Base-by-base conservation (phyloP, 2,113 vertebrate species). In the Scytalopus superciliaris region DNA sequence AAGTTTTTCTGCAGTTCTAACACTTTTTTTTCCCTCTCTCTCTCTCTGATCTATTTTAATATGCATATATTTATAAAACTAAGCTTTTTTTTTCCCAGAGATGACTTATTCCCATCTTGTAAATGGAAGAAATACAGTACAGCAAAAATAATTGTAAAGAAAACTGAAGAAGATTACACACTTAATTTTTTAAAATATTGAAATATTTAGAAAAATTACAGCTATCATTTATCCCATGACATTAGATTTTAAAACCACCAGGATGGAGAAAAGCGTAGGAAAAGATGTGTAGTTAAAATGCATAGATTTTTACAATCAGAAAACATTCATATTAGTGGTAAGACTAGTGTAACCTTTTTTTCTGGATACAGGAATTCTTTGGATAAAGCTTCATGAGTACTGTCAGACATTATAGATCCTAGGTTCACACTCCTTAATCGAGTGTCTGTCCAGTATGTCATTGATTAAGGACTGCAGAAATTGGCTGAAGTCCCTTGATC, bases 391-490 rank as follows among this genome's bases (percentile, higher is more conserved):
- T 78, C 59, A 19, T 19, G 30, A 40, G 16, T 52, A 66, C 30
- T 83, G 59, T 89, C 30, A 40, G 27, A 72, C 11, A 16, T 74
- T 74, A 93, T 39, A 75, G 93, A 92, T 89, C 76, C 22, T 35
- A 77, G 74, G 24, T 88, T 95, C 66, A 90, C 74, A 47, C 56
- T 87, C 74, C 45, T 90, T 91, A 95, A 91, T 91, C 78, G 93
- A 83, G 39, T 57, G 56, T 27, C 56, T 73, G 28, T 91, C 73
- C 59, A 74, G 52, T 33, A 88, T 77, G 35, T 70, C 60, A 92
- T 33, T 94, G 85, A 95, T 90, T 92, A 86, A 78, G 40, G 52
- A 56, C 78, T 75, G 23, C 25, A 89, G 88, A 93, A 81, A 89
- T 64, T 95, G 74, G 62, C 37, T 92, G 28, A 42, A 47, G 37